Percentiles rank a stretch among this genome's conserved stretches.
Evolutionary conservation across 64 coral and sea anemone species (phyloP).

Genomic region (Montipora efflorescens): DNA sequence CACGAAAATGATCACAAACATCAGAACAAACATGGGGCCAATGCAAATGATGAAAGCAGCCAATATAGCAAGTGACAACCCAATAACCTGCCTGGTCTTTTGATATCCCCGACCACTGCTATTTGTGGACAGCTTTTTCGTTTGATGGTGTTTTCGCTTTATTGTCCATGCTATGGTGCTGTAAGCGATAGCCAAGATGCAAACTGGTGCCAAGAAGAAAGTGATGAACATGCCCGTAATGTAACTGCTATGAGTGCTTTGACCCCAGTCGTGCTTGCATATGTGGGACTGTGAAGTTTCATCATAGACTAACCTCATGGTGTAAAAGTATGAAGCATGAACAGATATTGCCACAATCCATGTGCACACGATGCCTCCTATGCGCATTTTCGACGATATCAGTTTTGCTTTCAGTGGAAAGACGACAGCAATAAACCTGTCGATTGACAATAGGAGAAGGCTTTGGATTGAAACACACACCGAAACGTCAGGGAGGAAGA

Average conservation of each 20-base stretch:
- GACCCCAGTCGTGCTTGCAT: neutral
- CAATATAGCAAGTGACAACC: slow-evolving; percentile 2
- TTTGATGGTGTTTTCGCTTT: neutral
- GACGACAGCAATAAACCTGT: slow-evolving; percentile 25
- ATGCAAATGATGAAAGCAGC: slow-evolving; percentile 6
- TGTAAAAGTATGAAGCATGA: slow-evolving; percentile 11
- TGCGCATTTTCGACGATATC: neutral
- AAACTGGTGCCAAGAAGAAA: neutral
- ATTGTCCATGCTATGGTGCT: neutral
- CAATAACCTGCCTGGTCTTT: neutral
- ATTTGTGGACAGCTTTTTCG: neutral
- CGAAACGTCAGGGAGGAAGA: slow-evolving; percentile 42
- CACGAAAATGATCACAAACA: neutral
- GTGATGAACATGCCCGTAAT: neutral
- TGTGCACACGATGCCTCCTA: neutral
- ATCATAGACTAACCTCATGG: neutral
- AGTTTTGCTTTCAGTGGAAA: slow-evolving; percentile 19
- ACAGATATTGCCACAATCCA: slow-evolving; percentile 33
- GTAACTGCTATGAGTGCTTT: neutral
- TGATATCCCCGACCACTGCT: neutral
- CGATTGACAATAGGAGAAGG: slow-evolving; percentile 22
- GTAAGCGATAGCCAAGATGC: neutral
- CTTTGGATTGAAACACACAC: slow-evolving; percentile 31
- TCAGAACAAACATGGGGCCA: neutral
- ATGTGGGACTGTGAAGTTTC: neutral